phyloP scores from a whole-genome alignment of 2,888 invertebrate species.

The Sarcophaga carnaria region DNA sequence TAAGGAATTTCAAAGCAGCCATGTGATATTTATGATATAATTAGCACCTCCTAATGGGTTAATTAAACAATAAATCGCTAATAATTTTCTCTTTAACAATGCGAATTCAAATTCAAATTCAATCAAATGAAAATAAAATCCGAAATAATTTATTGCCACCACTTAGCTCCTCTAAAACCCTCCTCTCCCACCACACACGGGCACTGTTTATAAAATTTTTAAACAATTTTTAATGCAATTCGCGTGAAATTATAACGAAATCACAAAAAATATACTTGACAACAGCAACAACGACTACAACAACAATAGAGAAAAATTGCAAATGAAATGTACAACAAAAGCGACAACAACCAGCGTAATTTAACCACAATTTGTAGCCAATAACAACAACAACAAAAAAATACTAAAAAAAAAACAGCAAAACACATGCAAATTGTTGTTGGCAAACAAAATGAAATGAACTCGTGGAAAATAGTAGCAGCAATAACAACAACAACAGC shows the following conservation, averaged over 20 bases:
- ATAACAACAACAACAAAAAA: constrained; percentile 1
- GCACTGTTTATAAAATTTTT: no score
- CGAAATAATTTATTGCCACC: background rate
- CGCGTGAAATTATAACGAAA: constrained; percentile 64
- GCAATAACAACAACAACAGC: constrained; percentile 19
- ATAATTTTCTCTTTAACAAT: background rate
- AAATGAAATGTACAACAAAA: constrained; percentile 31
- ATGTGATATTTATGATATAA: no score
- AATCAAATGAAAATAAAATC: no score
- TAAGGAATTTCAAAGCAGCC: no score
- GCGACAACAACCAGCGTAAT: constrained; percentile 48
- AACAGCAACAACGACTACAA: constrained; percentile 35
- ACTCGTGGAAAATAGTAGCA: constrained; percentile 33
- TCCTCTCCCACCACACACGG: background rate
- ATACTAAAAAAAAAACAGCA: constrained; percentile 15
- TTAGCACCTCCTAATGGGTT: no score
- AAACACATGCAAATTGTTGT: constrained; percentile 49
- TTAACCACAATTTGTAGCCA: constrained; percentile 60
- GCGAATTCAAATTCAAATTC: no score
- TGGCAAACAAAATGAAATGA: constrained; percentile 60
- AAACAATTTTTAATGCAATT: constrained; percentile 54
- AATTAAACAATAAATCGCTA: background rate
- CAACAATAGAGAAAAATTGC: background rate
- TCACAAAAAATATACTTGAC: constrained; percentile 43
- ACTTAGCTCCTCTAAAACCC: background rate